Evolutionary conservation across 2,113 vertebrate genomes (phyloP).

Genomic region (Laticauda laticaudata): DNA sequence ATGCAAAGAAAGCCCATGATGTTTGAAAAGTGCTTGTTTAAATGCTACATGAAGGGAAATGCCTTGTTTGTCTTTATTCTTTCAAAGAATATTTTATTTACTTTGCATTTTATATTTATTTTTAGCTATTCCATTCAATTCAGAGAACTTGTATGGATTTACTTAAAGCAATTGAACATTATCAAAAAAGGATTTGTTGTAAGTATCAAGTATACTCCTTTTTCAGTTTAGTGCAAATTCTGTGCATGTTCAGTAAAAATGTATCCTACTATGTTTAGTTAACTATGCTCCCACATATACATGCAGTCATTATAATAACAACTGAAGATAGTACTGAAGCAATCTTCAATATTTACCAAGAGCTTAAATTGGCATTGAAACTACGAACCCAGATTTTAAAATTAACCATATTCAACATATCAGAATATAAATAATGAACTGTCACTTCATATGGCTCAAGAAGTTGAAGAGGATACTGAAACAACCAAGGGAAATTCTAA

Average conservation of each 20-base stretch:
- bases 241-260: neutral
- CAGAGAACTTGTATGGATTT: slow-evolving; percentile 98
- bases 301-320: neutral
- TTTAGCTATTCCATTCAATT: slow-evolving; percentile 94
- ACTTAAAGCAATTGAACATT: slow-evolving; percentile 94
- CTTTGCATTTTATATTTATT: slow-evolving; percentile 47
- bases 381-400: neutral
- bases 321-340: neutral
- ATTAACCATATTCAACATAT: neutral
- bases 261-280: neutral
- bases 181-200: slow-evolving; percentile 95
- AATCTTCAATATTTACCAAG: neutral
- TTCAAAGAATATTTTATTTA: slow-evolving; percentile 5
- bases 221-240: neutral
- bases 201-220: slow-evolving; percentile 64
- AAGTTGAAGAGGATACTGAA: neutral
- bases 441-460: neutral
- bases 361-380: neutral
- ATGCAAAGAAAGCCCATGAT: neutral
- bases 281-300: neutral
- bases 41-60: neutral
- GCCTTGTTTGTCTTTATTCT: neutral
- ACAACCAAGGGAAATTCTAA: slow-evolving; percentile 16
- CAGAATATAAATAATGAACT: slow-evolving; percentile 4
- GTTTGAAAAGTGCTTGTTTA: neutral